These are phyloP conservation scores for Turritopsis dohrnii DNA, from an alignment of 30 jellyfish, hydroid and myxozoan species.

Conservation along the genomic window DNA sequence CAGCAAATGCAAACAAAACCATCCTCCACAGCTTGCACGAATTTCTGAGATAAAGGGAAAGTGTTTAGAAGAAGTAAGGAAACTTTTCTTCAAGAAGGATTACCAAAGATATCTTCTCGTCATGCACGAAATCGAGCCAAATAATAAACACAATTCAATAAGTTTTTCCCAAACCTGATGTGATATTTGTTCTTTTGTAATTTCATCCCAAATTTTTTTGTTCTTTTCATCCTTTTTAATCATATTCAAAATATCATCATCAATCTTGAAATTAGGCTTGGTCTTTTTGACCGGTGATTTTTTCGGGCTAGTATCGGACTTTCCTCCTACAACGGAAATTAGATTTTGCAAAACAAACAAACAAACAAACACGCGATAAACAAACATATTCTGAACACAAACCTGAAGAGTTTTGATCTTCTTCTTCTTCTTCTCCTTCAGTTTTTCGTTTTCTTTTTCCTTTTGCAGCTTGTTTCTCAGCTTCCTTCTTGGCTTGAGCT, in stretches of 20 bases:
- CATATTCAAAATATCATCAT: slow-evolving; percentile 21
- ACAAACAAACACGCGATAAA: background rate
- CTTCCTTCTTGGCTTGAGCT: slow-evolving; percentile 89
- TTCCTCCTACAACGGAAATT: background rate
- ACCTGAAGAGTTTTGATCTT: background rate
- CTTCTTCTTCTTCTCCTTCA: slow-evolving; percentile 14
- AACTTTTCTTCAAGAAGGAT: no score
- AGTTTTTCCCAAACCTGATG: slow-evolving; percentile 49
- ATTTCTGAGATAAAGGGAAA: no score
- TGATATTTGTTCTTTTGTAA: slow-evolving; percentile 30
- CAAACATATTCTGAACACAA: background rate
- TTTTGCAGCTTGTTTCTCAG: slow-evolving; percentile 35
- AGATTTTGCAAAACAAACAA: background rate
- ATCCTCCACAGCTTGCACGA: slow-evolving; percentile 66
- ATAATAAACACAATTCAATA: no score
- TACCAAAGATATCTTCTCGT: no score
- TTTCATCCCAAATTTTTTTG: slow-evolving; percentile 54
- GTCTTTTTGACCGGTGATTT: slow-evolving; percentile 33
- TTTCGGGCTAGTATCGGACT: slow-evolving; percentile 5
- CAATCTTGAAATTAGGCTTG: slow-evolving; percentile 38
- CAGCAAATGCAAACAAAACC: slow-evolving; percentile 77
- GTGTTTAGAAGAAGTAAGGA: no score
- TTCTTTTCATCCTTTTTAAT: slow-evolving; percentile 46
- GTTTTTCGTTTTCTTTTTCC: slow-evolving; percentile 25
- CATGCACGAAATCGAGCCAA: no score